Evolutionary conservation across 2,113 vertebrate species (phyloP).

Genomic region (Sitta europaea): DNA sequence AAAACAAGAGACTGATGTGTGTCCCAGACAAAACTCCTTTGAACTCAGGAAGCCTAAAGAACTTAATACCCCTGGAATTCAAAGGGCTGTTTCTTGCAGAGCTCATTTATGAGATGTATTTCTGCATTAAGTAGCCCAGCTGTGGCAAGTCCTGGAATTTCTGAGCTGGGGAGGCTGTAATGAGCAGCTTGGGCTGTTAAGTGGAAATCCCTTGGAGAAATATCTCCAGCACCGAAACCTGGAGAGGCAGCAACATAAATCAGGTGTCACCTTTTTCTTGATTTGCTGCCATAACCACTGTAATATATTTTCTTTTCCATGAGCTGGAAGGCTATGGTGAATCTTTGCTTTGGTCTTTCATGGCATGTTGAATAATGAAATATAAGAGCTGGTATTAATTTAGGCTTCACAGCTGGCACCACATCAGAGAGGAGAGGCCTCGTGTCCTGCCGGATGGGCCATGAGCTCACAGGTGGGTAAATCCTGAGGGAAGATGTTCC

Average conservation of each 20-base stretch:
- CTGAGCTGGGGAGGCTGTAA: not conserved
- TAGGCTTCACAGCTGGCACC: not conserved
- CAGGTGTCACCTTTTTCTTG: not conserved
- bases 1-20: not conserved
- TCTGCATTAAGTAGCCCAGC: not conserved
- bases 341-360: not conserved
- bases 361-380: not conserved
- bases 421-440: not conserved
- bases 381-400: not conserved
- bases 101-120: not conserved
- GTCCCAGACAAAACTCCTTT: not conserved
- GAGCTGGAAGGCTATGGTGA: not conserved
- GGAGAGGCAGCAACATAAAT: not conserved
- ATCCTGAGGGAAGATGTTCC: not conserved
- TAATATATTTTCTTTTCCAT: not conserved
- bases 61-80: not conserved
- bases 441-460: not conserved
- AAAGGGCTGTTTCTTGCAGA: not conserved
- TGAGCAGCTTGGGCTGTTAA: not conserved
- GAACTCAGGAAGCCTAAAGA: not conserved
- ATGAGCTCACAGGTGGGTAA: not conserved
- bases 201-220: not conserved
- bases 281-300: not conserved
- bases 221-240: not conserved
- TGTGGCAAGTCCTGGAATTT: accelerated